These are phyloP conservation scores for Trissoscelio sp. DNA, from an alignment of 2,888 invertebrate species.

Conservation along the genomic window DNA sequence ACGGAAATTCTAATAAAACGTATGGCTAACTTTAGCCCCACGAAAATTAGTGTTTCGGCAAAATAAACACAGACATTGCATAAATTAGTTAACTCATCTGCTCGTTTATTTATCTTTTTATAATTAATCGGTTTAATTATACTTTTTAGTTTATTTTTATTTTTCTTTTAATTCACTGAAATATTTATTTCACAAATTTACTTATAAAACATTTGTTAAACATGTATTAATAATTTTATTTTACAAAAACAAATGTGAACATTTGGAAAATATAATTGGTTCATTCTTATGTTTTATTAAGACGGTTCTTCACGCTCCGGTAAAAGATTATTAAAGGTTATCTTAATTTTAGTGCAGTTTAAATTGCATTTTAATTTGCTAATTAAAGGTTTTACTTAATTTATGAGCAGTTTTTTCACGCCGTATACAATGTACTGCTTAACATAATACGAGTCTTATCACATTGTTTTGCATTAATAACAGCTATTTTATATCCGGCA, in stretches of 20 bases:
- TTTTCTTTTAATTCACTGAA: too few relatives aligned
- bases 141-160: neutral
- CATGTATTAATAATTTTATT: too few relatives aligned
- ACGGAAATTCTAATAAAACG: slow-evolving; percentile 53
- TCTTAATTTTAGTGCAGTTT: slow-evolving; percentile 18
- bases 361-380: slow-evolving; percentile 50
- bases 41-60: neutral
- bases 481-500: slow-evolving; percentile 24
- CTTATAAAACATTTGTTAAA: too few relatives aligned
- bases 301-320: neutral
- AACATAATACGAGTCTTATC: slow-evolving; percentile 40
- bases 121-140: neutral
- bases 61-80: slow-evolving; percentile 1
- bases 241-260: too few relatives aligned
- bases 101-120: too few relatives aligned
- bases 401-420: slow-evolving; percentile 35
- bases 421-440: slow-evolving; percentile 21
- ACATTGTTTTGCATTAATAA: slow-evolving; percentile 42
- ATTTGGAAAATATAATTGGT: too few relatives aligned
- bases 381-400: slow-evolving; percentile 45
- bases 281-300: neutral
- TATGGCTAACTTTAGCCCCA: slow-evolving; percentile 19
- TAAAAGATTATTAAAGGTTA: slow-evolving; percentile 18
- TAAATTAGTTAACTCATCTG: too few relatives aligned
- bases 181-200: too few relatives aligned